A percentile compares a stretch with the other conserved stretches of the same genome.
Conservation (phyloP, 1,140 invertebrate species). For the Rhyacophila brunnea region DNA sequence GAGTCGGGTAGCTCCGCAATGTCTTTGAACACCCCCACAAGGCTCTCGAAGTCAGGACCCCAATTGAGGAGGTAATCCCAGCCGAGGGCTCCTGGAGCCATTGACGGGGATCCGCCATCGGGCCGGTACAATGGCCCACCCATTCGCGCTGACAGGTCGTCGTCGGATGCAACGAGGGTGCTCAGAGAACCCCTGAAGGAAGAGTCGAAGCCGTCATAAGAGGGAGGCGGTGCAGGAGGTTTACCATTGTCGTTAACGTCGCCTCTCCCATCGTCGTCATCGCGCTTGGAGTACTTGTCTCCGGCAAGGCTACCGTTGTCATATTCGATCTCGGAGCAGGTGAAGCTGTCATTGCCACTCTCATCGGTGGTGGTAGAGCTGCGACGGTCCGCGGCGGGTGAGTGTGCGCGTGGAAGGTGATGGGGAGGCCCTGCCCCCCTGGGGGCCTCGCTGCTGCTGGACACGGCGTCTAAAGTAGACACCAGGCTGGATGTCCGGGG, state of each 20-base stretch:
- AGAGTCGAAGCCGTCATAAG: slow-evolving; percentile 89
- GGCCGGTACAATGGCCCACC: slow-evolving; percentile 72
- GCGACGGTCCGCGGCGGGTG: slow-evolving; percentile 69
- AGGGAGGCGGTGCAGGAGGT: slow-evolving; percentile 67
- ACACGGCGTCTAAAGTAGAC: slow-evolving; percentile 89
- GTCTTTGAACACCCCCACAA: slow-evolving; percentile 94
- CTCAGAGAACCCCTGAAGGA: slow-evolving; percentile 91
- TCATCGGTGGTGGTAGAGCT: slow-evolving; percentile 89
- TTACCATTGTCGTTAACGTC: slow-evolving; percentile 60
- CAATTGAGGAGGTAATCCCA: slow-evolving; percentile 95
- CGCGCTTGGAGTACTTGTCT: slow-evolving; percentile 78
- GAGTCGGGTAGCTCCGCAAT: slow-evolving; percentile 90
- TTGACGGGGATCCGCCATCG: slow-evolving; percentile 71
- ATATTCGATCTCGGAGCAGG: slow-evolving; percentile 96
- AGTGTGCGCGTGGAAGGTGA: slow-evolving; percentile 63
- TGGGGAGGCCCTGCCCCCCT: slow-evolving; percentile 64
- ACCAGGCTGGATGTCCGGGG: slow-evolving; percentile 85
- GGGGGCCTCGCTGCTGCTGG: slow-evolving; percentile 84
- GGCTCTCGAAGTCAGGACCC: slow-evolving; percentile 93
- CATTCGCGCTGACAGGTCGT: slow-evolving; percentile 77
- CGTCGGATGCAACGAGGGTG: slow-evolving; percentile 88
- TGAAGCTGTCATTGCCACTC: slow-evolving; percentile 95
- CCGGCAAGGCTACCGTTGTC: slow-evolving; percentile 83
- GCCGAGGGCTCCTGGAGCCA: slow-evolving; percentile 65
- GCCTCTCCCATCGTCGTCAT: slow-evolving; percentile 60